Evolutionary conservation across 2,113 vertebrate species (phyloP).

Genomic region (Rattus rattus): DNA sequence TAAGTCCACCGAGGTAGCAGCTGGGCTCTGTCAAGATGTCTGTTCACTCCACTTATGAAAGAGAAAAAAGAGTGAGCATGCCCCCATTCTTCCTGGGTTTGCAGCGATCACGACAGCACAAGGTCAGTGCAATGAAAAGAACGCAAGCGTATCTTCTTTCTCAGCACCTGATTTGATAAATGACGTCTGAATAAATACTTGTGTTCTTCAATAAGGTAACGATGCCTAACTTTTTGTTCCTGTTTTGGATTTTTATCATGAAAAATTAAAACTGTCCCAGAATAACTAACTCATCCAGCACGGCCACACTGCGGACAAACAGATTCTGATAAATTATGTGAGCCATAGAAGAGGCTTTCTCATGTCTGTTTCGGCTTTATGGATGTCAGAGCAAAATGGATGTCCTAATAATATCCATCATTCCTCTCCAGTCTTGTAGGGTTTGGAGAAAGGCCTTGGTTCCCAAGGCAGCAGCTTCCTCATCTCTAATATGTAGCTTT

Average conservation of each 20-base stretch:
- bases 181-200: conserved; percentile 19
- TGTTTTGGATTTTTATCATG: conserved; percentile 31
- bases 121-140: neutral
- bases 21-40: conserved; percentile 23
- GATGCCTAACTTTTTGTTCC: neutral
- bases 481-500: conserved; percentile 1
- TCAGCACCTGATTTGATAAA: conserved; percentile 39
- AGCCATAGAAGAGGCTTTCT: neutral
- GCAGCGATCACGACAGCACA: neutral
- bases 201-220: conserved; percentile 29
- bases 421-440: neutral
- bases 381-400: conserved; percentile 28
- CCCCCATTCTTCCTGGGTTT: neutral
- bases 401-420: neutral
- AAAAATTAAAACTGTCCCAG: conserved; percentile 15
- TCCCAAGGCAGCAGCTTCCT: conserved; percentile 9
- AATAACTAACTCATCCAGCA: neutral
- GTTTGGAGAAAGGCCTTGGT: neutral
- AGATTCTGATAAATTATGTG: conserved; percentile 1
- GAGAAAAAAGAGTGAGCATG: conserved; percentile 37
- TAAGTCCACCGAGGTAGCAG: conserved; percentile 59
- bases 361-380: conserved; percentile 42
- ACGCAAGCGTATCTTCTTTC: neutral
- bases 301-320: neutral
- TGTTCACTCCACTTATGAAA: conserved; percentile 51